Percentiles rank a stretch among this genome's conserved stretches.
phyloP scores from a whole-genome alignment of 2,113 vertebrate genomes.

The Pseudopipra pipra region DNA sequence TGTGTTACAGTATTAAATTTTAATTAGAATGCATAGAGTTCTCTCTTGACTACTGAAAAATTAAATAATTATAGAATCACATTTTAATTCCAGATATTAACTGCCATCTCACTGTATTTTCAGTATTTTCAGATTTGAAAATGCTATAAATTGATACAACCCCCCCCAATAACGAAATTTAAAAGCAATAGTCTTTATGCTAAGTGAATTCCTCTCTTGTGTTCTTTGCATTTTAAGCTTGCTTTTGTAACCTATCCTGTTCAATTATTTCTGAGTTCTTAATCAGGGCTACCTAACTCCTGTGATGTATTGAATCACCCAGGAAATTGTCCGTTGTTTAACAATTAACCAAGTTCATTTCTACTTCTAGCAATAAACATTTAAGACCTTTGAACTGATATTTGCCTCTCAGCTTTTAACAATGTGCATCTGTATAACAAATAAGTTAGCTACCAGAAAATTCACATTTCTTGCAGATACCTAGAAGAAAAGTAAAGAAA shows the following conservation, averaged over 20 bases:
- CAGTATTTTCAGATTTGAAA: background rate
- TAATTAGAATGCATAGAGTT: background rate
- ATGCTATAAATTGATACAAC: background rate
- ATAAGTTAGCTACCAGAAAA: background rate
- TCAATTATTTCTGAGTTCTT: conserved; percentile 11
- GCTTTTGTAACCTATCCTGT: background rate
- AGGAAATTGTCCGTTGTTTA: background rate
- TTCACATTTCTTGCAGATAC: background rate
- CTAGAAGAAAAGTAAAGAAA: background rate
- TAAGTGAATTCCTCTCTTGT: background rate
- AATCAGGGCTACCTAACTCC: background rate
- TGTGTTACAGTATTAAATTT: background rate
- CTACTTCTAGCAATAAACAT: background rate
- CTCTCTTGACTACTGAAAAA: background rate
- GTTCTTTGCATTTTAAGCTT: background rate
- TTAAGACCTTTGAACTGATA: background rate
- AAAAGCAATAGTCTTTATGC: background rate
- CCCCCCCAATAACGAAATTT: background rate
- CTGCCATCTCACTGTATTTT: background rate
- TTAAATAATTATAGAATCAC: background rate
- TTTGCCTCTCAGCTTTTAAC: background rate
- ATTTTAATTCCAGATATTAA: background rate
- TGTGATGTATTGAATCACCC: background rate
- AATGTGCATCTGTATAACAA: background rate
- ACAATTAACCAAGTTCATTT: conserved; percentile 18